Evolutionary conservation across 1,140 invertebrate species (phyloP).

Genomic region (Drosophila tsacasi): DNA sequence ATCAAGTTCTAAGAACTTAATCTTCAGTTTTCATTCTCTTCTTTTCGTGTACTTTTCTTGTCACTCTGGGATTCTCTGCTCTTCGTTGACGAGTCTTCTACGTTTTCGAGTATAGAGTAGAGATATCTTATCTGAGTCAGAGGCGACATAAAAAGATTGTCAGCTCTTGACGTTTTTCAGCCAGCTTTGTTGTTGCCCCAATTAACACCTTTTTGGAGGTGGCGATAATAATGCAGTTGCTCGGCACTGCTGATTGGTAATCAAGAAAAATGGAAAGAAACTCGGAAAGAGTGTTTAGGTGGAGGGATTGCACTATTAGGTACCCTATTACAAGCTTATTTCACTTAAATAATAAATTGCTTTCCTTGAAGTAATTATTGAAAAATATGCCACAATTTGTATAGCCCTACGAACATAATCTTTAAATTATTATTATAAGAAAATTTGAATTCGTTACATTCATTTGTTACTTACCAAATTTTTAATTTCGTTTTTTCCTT

Average conservation of each 20-base stretch:
- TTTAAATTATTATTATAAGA: too few relatives aligned
- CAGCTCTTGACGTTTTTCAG: slow-evolving; percentile 29
- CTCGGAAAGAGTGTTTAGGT: background rate
- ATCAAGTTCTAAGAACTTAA: slow-evolving; percentile 33
- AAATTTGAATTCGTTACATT: too few relatives aligned
- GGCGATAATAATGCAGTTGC: slow-evolving; percentile 73
- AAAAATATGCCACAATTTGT: too few relatives aligned
- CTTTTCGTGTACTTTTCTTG: slow-evolving; percentile 48
- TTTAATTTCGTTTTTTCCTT: too few relatives aligned
- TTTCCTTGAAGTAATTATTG: too few relatives aligned
- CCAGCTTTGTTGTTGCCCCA: slow-evolving; percentile 58
- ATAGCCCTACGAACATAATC: too few relatives aligned
- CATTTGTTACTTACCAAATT: too few relatives aligned
- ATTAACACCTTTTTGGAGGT: slow-evolving; percentile 74
- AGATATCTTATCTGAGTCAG: slow-evolving; percentile 62
- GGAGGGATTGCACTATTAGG: background rate
- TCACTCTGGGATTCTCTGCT: slow-evolving; percentile 32
- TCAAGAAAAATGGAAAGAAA: slow-evolving; percentile 34
- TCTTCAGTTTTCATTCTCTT: slow-evolving; percentile 12
- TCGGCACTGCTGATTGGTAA: slow-evolving; percentile 53
- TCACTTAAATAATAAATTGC: background rate
- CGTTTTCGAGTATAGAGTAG: slow-evolving; percentile 1
- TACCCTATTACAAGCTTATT: background rate
- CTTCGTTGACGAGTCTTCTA: slow-evolving; percentile 24
- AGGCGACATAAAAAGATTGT: slow-evolving; percentile 44